Evolutionary conservation across 1,140 invertebrate genomes (phyloP), one percentile per base, ranked within the genome.

Genomic region (Saccostrea glomerata): DNA sequence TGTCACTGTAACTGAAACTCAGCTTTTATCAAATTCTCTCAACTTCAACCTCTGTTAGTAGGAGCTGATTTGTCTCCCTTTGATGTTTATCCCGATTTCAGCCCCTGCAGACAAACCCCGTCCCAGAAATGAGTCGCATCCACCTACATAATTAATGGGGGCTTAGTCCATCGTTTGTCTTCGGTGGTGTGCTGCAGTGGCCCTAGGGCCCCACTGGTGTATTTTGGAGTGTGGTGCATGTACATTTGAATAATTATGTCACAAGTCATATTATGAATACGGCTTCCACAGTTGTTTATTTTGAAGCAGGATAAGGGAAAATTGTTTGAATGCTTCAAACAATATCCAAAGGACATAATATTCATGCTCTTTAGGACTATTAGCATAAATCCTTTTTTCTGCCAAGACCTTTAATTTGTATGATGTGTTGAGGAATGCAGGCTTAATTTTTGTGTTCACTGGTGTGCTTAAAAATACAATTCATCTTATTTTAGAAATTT

Each of bases 71-170:
- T 73, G 70, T 73, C 25, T 73, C 70, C 23, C 25, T 73, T 73
- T 73, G 70, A 73, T 30, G 70, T 73, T 30, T 15, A 30, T 73
- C 30, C 13, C 17, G 25, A 30, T 73, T 73, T 9, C 2, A 36
- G 11, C 70, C 70, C 70, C 70, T 73, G 7, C 30, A 73, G 70
- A 73, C 25, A 30, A 25, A 30, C 25, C 58, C 58, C 30, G 11
- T 73, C 70, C 70, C 30, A 73, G 25, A 73, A 73, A 36, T 73
- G 70, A 73, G 70, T 73, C 5, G 70, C 23, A 73, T 73, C 70
- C 70, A 73, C 70, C 70, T 73, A 25, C 30, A 30, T 73, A 36
- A 73, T 73, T 73, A 73, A 73, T 73, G 70, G 15, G 70, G 30
- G 70, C 11, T 17, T 73, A 4, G 70, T 73, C 2, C 13, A 5